phyloP scores from a whole-genome alignment of 2,113 vertebrate species.

The Dasyornis broadbenti region DNA sequence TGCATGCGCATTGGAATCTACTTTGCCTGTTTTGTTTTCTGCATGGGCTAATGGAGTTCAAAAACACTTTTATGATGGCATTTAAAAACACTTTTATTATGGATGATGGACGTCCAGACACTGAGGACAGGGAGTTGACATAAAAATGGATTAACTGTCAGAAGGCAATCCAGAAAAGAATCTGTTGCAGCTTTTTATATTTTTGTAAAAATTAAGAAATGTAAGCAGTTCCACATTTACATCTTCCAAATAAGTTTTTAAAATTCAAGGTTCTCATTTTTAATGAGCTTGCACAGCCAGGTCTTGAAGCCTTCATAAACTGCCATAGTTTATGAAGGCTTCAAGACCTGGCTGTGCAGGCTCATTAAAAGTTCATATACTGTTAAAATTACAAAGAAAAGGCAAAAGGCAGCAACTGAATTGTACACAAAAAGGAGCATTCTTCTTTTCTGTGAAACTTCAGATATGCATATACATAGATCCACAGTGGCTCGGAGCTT shows the following conservation, averaged over 20 bases:
- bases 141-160: not conserved
- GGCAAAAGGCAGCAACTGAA: not conserved
- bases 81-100: not conserved
- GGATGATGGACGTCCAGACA: not conserved
- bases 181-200: not conserved
- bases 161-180: not conserved
- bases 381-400: not conserved
- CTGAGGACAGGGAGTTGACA: not conserved
- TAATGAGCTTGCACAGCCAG: not conserved
- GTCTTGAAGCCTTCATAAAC: not conserved
- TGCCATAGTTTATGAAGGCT: not conserved
- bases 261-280: not conserved
- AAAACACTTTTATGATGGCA: not conserved
- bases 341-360: no score
- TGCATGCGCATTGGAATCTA: not conserved
- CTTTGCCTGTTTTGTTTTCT: not conserved
- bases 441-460: not conserved
- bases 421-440: not conserved
- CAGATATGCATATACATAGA: not conserved
- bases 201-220: not conserved
- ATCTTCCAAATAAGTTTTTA: not conserved
- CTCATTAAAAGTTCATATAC: no score
- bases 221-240: not conserved
- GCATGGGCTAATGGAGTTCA: not conserved
- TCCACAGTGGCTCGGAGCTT: not conserved